Percentiles rank a stretch among this genome's conserved stretches.
These are phyloP conservation scores for Manis javanica DNA, from an alignment of 2,797 vertebrate species.

Conservation along the genomic window DNA sequence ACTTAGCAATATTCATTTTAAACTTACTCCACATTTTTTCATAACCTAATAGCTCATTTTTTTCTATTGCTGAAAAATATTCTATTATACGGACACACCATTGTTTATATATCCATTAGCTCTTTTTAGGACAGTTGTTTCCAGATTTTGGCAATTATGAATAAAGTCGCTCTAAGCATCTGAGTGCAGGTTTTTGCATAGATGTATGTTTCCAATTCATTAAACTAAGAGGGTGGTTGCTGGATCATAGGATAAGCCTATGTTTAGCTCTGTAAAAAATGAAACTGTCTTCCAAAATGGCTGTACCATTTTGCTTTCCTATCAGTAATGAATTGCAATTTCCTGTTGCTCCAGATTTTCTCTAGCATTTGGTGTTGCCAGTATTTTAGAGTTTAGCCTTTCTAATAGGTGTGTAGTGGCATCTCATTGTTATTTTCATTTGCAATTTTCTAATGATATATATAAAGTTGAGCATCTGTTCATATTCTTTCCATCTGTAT, in stretches of 20 bases:
- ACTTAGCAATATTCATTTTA: background rate
- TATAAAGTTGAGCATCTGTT: background rate
- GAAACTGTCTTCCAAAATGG: background rate
- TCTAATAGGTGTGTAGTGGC: background rate
- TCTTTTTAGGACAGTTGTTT: background rate
- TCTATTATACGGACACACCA: background rate
- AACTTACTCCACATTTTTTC: background rate
- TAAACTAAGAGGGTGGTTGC: background rate
- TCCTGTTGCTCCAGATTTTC: background rate
- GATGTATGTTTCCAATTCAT: background rate
- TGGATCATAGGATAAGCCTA: background rate
- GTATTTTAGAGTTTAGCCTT: background rate
- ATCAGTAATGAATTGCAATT: background rate
- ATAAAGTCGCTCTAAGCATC: background rate
- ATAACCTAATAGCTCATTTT: background rate
- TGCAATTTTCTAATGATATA: background rate
- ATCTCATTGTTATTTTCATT: background rate
- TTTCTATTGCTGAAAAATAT: background rate
- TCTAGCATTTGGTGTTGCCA: background rate
- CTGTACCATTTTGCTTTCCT: background rate
- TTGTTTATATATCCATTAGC: background rate
- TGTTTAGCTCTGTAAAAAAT: background rate
- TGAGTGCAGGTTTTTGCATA: background rate
- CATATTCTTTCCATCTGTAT: background rate
- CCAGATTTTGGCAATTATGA: background rate